phyloP scores from a whole-genome alignment of 1,140 invertebrate genomes.

The Drosophila kohkoa region DNA sequence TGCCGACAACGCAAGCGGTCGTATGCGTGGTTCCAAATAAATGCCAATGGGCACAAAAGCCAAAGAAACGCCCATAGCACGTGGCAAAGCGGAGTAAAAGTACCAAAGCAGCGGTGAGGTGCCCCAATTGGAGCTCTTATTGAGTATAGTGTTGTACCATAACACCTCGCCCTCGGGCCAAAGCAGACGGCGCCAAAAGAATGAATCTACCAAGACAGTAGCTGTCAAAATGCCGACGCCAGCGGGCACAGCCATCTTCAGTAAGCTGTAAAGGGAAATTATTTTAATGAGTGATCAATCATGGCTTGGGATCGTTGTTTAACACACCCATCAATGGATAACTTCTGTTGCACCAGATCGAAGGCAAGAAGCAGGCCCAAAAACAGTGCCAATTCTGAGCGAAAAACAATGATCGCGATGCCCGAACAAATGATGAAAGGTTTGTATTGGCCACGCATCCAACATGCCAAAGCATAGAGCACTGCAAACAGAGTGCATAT shows the following conservation, averaged over 20 bases:
- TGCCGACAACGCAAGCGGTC: conserved; percentile 90
- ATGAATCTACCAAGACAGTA: conserved; percentile 95
- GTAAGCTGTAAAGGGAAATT: conserved; percentile 86
- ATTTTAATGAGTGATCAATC: conserved; percentile 2
- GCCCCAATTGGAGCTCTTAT: conserved; percentile 98
- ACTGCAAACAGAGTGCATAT: conserved; percentile 88
- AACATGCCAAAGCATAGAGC: conserved; percentile 93
- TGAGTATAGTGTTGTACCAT: conserved; percentile 97
- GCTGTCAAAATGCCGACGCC: conserved; percentile 89
- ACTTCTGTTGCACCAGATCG: conserved; percentile 89
- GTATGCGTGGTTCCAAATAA: conserved; percentile 89
- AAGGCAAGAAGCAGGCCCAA: conserved; percentile 94
- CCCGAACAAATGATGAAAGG: conserved; percentile 94
- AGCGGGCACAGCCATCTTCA: conserved; percentile 90
- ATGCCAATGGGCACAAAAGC: conserved; percentile 93
- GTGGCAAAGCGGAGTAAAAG: conserved; percentile 98
- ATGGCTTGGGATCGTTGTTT: background rate
- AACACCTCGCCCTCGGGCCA: conserved; percentile 99
- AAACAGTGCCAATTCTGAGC: conserved; percentile 94
- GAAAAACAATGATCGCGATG: conserved; percentile 95
- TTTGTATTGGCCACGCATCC: conserved; percentile 91
- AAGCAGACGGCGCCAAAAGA: conserved; percentile 95
- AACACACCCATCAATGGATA: conserved; percentile 86
- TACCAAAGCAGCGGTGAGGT: conserved; percentile 99
- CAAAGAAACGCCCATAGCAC: conserved; percentile 93